A percentile compares a stretch with the other conserved stretches of the same genome.
Evolutionary conservation across 2,797 vertebrate species (phyloP).

Genomic region (Florisuga fusca): DNA sequence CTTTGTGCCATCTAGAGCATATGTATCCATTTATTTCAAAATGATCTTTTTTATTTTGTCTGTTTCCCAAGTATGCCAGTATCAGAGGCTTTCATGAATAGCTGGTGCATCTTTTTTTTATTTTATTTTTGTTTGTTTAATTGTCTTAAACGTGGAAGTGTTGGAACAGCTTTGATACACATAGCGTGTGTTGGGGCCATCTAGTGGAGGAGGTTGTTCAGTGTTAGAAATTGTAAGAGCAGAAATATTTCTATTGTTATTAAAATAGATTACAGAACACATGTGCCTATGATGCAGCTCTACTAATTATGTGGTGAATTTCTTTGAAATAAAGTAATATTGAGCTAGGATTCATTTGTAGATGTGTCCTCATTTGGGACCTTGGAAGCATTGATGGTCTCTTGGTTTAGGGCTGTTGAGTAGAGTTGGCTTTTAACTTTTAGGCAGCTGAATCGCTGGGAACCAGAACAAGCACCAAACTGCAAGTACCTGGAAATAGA

Average conservation of each 20-base stretch:
- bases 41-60: neutral
- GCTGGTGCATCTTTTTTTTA: neutral
- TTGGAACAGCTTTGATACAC: neutral
- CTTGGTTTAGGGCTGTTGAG: neutral
- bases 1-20: neutral
- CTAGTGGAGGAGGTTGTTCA: constrained; percentile 47
- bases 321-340: neutral
- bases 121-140: neutral
- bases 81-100: neutral
- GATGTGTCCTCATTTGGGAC: neutral
- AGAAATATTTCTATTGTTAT: neutral
- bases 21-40: neutral
- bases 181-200: constrained; percentile 7
- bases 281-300: neutral
- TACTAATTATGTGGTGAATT: neutral
- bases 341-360: neutral
- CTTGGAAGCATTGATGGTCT: neutral
- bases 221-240: neutral
- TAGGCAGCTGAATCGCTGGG: neutral
- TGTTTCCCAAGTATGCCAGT: neutral
- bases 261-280: neutral
- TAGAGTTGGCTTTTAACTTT: neutral
- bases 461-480: neutral
- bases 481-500: neutral
- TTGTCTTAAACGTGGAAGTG: neutral